Conservation (phyloP, 2,797 vertebrate genomes). For the Myotis findleyi region DNA sequence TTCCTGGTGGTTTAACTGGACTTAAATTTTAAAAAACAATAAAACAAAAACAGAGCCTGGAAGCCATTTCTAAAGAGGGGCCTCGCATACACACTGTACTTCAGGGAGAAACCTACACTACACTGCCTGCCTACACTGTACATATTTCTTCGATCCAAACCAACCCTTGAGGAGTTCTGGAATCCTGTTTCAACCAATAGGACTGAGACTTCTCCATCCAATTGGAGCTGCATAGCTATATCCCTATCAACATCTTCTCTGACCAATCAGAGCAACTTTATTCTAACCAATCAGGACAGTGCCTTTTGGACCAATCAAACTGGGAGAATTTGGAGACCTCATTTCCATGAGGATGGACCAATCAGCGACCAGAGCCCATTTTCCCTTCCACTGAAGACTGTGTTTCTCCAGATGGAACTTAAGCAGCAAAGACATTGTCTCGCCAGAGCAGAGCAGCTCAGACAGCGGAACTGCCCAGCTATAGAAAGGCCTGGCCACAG, state of each 20-base stretch:
- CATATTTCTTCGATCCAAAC: neutral
- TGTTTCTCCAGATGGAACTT: neutral
- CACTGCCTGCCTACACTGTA: neutral
- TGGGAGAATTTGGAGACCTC: neutral
- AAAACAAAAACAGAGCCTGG: neutral
- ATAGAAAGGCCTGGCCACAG: too few relatives aligned
- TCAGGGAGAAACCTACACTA: neutral
- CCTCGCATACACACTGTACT: neutral
- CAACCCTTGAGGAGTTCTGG: neutral
- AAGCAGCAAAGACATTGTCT: neutral
- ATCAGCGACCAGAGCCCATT: neutral
- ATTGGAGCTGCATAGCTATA: neutral
- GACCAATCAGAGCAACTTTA: neutral
- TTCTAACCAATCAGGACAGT: neutral
- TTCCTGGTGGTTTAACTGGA: neutral
- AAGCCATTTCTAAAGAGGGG: neutral
- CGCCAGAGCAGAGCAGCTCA: neutral
- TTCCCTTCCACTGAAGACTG: neutral
- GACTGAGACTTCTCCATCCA: neutral
- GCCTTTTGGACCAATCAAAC: neutral
- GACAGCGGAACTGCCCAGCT: neutral
- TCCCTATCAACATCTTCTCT: neutral
- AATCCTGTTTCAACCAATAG: neutral
- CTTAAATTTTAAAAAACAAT: neutral
- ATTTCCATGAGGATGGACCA: neutral